These are phyloP conservation scores for Spicauda simplicius DNA, from an alignment of 2,888 invertebrate genomes.

Conservation along the genomic window DNA sequence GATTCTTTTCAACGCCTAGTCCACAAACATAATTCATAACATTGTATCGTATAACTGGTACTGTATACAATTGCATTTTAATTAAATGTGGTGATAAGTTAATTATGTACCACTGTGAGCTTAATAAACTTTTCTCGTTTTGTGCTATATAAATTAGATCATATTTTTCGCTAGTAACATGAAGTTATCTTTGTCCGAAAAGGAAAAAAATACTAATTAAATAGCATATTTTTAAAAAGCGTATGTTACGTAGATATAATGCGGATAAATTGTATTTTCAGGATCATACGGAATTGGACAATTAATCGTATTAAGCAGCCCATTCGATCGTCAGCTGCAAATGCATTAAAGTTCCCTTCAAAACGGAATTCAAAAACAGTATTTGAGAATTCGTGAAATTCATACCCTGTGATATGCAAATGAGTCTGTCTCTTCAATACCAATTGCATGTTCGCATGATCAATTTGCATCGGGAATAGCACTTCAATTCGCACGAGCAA, in stretches of 20 bases:
- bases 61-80: constrained; percentile 10
- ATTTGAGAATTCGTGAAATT: constrained; percentile 29
- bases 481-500: constrained; percentile 24
- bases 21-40: constrained; percentile 14
- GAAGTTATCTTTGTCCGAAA: too few species aligned
- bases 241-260: too few species aligned
- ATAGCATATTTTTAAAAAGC: too few species aligned
- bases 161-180: too few species aligned
- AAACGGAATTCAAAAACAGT: constrained; percentile 21
- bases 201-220: too few species aligned
- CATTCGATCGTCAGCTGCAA: background rate
- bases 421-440: constrained; percentile 33
- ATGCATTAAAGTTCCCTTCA: constrained; percentile 23
- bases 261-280: too few species aligned
- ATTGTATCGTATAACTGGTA: constrained; percentile 17
- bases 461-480: constrained; percentile 33
- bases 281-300: background rate
- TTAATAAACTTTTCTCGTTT: too few species aligned
- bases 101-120: too few species aligned
- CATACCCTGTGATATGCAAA: constrained; percentile 33
- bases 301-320: background rate
- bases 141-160: too few species aligned
- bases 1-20: constrained; percentile 37
- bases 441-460: constrained; percentile 35
- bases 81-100: background rate